These are phyloP conservation scores for Lasioglossum albipes DNA, from an alignment of 1,140 invertebrate genomes.

Conservation along the genomic window DNA sequence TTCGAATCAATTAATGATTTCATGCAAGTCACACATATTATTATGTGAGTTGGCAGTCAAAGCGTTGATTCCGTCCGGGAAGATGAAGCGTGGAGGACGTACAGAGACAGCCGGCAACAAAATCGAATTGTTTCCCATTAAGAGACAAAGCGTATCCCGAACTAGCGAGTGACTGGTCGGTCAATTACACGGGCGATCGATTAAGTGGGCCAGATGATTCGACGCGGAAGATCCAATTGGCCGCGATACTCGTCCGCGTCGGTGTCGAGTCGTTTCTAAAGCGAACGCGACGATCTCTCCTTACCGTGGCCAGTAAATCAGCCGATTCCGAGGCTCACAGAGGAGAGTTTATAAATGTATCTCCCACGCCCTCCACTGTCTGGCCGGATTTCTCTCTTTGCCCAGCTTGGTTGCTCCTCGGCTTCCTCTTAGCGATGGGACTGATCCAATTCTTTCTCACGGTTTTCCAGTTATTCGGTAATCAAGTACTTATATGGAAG, in stretches of 20 bases:
- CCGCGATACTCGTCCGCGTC: not conserved
- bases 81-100: no score
- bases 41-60: no score
- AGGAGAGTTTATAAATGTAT: slow-evolving; percentile 74
- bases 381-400: slow-evolving; percentile 64
- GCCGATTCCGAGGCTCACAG: slow-evolving; percentile 60
- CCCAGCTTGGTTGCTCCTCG: not conserved
- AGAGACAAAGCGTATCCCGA: not conserved
- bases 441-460: no score
- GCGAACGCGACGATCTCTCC: slow-evolving; percentile 49
- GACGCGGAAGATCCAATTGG: slow-evolving; percentile 17
- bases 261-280: slow-evolving; percentile 39
- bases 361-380: slow-evolving; percentile 75
- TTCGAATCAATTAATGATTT: no score
- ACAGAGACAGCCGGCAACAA: not conserved
- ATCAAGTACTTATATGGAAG: no score
- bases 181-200: slow-evolving; percentile 37
- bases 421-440: not conserved
- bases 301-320: slow-evolving; percentile 64
- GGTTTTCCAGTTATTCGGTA: no score
- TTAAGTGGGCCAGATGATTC: slow-evolving; percentile 23
- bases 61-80: no score
- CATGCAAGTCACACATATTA: no score
- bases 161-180: not conserved
- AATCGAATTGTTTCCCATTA: not conserved